Conservation (phyloP, 2,888 invertebrate species). For the Lagria hirta region DNA sequence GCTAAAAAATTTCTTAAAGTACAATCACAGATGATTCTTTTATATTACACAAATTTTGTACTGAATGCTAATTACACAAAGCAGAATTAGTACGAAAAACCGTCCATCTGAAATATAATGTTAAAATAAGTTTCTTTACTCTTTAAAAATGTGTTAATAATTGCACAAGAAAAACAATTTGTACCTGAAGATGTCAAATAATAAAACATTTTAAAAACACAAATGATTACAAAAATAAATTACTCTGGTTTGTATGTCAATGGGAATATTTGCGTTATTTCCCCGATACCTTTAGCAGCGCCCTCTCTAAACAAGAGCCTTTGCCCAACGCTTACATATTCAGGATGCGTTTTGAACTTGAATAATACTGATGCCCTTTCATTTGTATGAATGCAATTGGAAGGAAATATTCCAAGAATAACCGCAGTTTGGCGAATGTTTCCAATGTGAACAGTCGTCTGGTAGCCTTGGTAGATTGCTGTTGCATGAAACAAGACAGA, state of each 20-base stretch:
- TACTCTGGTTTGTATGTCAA: constrained; percentile 25
- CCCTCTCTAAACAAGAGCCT: constrained; percentile 83
- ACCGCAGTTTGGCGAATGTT: constrained; percentile 95
- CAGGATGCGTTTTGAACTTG: constrained; percentile 85
- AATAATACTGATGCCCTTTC: constrained; percentile 85
- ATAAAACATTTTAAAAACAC: constrained; percentile 5
- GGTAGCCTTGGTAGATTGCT: constrained; percentile 80
- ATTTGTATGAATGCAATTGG: constrained; percentile 73
- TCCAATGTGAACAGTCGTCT: constrained; percentile 93
- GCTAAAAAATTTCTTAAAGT: constrained; percentile 32
- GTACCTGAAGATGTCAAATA: too few relatives aligned
- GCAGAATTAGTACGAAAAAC: too few relatives aligned
- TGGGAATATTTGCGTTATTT: constrained; percentile 75
- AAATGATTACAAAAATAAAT: too few relatives aligned
- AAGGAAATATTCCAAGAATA: constrained; percentile 72
- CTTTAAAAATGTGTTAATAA: constrained; percentile 11
- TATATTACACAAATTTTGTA: constrained; percentile 24
- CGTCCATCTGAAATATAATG: constrained; percentile 1
- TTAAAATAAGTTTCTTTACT: constrained; percentile 4
- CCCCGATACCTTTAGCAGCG: constrained; percentile 82
- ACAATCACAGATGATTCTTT: constrained; percentile 37
- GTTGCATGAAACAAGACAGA: constrained; percentile 87
- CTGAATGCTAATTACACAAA: constrained; percentile 8
- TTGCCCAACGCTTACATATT: constrained; percentile 79
- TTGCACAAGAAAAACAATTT: constrained; percentile 14